Base-by-base conservation (phyloP, 2,113 vertebrate species). In the Sander lucioperca region DNA sequence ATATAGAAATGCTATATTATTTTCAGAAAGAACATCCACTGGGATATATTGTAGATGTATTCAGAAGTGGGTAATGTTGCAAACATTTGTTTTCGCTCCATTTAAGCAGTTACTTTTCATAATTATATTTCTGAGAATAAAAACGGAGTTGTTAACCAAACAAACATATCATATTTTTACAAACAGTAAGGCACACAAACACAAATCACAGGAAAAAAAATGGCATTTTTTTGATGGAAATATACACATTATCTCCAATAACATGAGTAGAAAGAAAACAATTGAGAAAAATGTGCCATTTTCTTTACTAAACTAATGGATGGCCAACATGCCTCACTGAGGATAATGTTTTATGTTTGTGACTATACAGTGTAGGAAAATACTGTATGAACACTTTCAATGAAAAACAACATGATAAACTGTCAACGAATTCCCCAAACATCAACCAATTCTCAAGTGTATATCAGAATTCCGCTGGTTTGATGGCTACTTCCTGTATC, bases 121-220 rank as follows among this genome's bases (percentile, higher is more conserved):
- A 18, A 47, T 25, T 56, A 43, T n/a, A 47, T 23, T n/a, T 30
- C 16, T 25, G 48, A 11, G 18, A 16, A 19, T 53, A 14, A 64
- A 63, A 39, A 56, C 23, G 1, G 8, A 69, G 9, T 1, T 36
- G 9, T n/a, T 30, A 36, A 57, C 13, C 48, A 54, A 75, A 71
- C 19, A n/a, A 5, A 15, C 36, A 75, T 12, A 30, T 14, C 23
- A 27, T 45, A 64, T 47, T 68, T 54, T 76, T 61, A 59, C 64
- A 84, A 61, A 78, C 18, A 54, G 27, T 65, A 61, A 79, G 58
- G 69, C 64, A 76, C 67, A 80, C 57, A 79, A 78, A 76, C 76
- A 86, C 47, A 86, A 62, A 74, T 36, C 14, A 71, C 39, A 72
- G 8, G 36, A n/a, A 10, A 57, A 10, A 57, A 51, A 39, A 33